Evolutionary conservation across 2,888 invertebrate genomes (phyloP).

Genomic region (Bombylius major): DNA sequence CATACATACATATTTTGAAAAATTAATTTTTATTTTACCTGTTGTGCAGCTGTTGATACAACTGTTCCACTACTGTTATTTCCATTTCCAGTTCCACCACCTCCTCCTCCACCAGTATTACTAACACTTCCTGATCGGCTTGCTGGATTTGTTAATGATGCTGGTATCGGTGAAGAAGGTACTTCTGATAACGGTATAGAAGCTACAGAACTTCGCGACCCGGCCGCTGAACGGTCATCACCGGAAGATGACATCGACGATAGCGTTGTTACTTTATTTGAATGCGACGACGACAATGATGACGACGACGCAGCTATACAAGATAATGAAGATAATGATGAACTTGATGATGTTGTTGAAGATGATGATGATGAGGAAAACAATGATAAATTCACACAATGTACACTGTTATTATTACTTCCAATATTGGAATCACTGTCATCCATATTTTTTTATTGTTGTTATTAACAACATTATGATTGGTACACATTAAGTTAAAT

Average conservation of each 20-base stretch:
- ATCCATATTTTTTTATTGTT: slow-evolving; percentile 10
- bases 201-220: slow-evolving; percentile 12
- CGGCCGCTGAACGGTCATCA: slow-evolving; percentile 13
- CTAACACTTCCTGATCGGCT: not conserved
- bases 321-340: not conserved
- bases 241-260: slow-evolving; percentile 12
- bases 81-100: not conserved
- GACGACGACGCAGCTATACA: slow-evolving; percentile 2
- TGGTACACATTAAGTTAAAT: not conserved
- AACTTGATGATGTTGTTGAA: not conserved
- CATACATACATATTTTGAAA: too few relatives aligned
- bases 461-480: slow-evolving; percentile 2
- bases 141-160: slow-evolving; percentile 1
- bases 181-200: slow-evolving; percentile 10
- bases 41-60: slow-evolving; percentile 3
- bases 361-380: not conserved
- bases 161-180: slow-evolving; percentile 5
- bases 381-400: not conserved
- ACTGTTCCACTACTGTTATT: not conserved
- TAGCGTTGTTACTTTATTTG: slow-evolving; percentile 1
- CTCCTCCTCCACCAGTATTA: not conserved
- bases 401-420: not conserved
- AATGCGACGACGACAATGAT: slow-evolving; percentile 1
- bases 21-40: not conserved
- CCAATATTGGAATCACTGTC: slow-evolving; percentile 11